Evolutionary conservation across 2,888 invertebrate species (phyloP).

Genomic region (Apotomis capreana): DNA sequence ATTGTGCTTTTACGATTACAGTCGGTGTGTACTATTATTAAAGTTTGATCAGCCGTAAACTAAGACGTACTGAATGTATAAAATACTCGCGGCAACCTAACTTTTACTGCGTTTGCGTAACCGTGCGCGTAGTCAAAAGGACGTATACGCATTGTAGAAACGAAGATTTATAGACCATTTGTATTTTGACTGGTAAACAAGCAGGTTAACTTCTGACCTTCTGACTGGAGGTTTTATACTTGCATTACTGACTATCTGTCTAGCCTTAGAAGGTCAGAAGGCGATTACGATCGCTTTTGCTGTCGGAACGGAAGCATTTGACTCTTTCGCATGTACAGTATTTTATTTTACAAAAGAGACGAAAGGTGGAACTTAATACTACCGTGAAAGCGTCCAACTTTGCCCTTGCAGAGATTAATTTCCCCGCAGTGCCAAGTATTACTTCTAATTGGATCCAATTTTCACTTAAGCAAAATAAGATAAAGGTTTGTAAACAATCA

Average conservation of each 20-base stretch:
- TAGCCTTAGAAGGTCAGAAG: constrained; percentile 15
- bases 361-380: too few species aligned
- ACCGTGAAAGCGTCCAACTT: too few species aligned
- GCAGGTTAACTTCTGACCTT: constrained; percentile 27
- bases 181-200: constrained; percentile 5
- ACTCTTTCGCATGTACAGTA: background rate
- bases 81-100: constrained; percentile 14
- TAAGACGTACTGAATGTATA: constrained; percentile 23
- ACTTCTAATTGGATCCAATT: too few species aligned
- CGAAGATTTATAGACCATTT: background rate
- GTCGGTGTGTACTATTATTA: background rate
- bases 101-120: constrained; percentile 31
- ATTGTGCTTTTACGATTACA: background rate
- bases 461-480: too few species aligned
- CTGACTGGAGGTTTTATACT: constrained; percentile 24
- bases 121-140: background rate
- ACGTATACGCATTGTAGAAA: background rate
- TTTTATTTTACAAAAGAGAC: background rate
- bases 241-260: constrained; percentile 18
- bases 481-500: too few species aligned
- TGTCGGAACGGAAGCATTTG: background rate
- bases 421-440: too few species aligned
- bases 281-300: background rate
- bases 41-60: constrained; percentile 1
- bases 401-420: too few species aligned